Conservation (phyloP, 1,140 invertebrate species). For the Antheraea pernyi region DNA sequence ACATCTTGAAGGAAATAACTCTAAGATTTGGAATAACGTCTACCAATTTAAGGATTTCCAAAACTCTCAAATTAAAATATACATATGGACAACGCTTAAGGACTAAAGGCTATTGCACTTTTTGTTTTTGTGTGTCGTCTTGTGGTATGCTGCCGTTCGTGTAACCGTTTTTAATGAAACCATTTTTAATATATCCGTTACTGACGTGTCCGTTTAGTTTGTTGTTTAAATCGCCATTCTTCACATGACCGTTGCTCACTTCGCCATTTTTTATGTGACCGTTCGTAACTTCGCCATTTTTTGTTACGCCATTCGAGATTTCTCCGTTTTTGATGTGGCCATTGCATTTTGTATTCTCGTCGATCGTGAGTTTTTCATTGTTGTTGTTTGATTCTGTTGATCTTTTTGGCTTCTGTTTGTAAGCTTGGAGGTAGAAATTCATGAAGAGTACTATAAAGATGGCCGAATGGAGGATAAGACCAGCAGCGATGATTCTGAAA, state of each 20-base stretch:
- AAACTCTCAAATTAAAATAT: background rate
- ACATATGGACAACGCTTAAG: background rate
- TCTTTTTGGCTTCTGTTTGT: constrained; percentile 76
- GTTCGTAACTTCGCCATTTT: constrained; percentile 29
- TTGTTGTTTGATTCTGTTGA: constrained; percentile 44
- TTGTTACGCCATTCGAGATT: constrained; percentile 25
- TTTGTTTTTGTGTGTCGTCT: constrained; percentile 46
- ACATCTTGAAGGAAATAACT: no score
- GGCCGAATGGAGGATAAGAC: constrained; percentile 91
- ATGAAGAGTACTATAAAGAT: constrained; percentile 95
- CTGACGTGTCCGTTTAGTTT: constrained; percentile 15
- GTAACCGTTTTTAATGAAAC: constrained; percentile 13
- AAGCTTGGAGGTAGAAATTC: constrained; percentile 94
- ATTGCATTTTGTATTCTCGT: constrained; percentile 25
- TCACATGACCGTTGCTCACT: background rate
- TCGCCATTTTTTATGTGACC: constrained; percentile 15
- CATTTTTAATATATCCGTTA: constrained; percentile 22
- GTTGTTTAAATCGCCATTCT: background rate
- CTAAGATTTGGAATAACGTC: no score
- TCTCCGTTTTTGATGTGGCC: constrained; percentile 35
- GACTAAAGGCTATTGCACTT: constrained; percentile 51
- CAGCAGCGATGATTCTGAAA: constrained; percentile 83
- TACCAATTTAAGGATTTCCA: background rate
- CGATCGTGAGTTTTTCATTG: constrained; percentile 30
- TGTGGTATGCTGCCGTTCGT: constrained; percentile 27